Base-by-base conservation (phyloP, 1,140 invertebrate species). In the Apis laboriosa region DNA sequence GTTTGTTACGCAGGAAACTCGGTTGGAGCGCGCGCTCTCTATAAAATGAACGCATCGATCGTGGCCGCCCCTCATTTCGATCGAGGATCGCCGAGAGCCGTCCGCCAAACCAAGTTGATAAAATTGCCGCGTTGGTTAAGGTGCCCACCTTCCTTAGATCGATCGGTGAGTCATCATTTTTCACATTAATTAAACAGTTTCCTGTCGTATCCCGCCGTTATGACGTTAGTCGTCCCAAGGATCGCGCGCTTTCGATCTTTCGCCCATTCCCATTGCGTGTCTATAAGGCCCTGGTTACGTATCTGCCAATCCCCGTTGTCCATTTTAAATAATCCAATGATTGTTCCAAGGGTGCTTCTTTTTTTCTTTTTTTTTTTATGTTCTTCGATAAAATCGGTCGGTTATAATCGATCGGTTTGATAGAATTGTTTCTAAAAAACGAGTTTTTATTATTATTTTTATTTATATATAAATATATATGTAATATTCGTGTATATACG, bases 171-270 rank as follows among this genome's bases (percentile, higher is more conserved):
- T 83, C 81, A 83, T 5, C 67, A 5, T 78, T 78, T 24, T 64
- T 51, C 58, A 78, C 34, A 78, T 83, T 83, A 64, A 83, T 78
- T 83, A 78, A 51, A 58, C 51, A 8, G 76, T 64, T 83, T 83
- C 81, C 67, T 83, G 81, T 78, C 80, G 19, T 77, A 68, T 34
- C 34, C 34, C 9, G 55, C 73, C 24, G 21, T 68, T 68, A 13
- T 82, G 80, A 76, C 73, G 70, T 24, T 53, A 70, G 15, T 13
- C 34, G 49, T 43, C 5, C 5, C 34, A 24, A 55, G 56, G 28
- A 71, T 83, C 49, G 15, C 55, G 64, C 55, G 72, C 72, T 53
- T 68, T 58, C 51, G 0, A 4, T 34, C 34, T 34, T 34, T 34
- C 34, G 34, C 2, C 34, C 34, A 34, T 34, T 34, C 34, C 34